Conservation (phyloP, 2,888 invertebrate species). For the Lacanobia wlatinum region DNA sequence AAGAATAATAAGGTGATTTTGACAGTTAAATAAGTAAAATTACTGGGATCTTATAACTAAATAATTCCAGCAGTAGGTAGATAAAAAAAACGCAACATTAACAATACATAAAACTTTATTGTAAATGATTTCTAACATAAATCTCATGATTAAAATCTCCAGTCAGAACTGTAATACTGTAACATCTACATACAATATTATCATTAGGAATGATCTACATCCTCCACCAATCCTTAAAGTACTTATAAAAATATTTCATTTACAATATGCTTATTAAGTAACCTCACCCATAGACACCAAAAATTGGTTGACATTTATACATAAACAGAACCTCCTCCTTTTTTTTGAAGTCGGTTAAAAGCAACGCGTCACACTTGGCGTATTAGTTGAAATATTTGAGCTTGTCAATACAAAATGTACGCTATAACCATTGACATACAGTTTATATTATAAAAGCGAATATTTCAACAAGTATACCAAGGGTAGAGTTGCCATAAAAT, state of each 20-base stretch:
- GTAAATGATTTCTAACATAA: conserved; percentile 57
- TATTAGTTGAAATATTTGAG: conserved; percentile 10
- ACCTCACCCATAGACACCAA: conserved; percentile 44
- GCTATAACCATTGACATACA: neutral
- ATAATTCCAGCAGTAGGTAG: neutral
- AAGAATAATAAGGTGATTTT: too few relatives aligned
- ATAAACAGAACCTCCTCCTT: neutral
- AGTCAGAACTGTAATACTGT: conserved; percentile 58
- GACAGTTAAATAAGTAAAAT: neutral
- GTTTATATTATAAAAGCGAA: neutral
- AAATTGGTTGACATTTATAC: conserved; percentile 19
- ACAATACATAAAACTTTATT: conserved; percentile 71
- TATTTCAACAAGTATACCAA: neutral
- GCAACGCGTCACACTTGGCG: neutral
- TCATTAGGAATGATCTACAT: conserved; percentile 62
- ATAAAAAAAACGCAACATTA: conserved; percentile 36
- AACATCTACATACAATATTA: conserved; percentile 47
- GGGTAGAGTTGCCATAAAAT: neutral
- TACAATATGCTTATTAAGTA: conserved; percentile 23
- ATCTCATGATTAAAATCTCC: conserved; percentile 71
- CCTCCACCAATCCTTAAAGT: conserved; percentile 68
- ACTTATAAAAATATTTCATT: conserved; percentile 52
- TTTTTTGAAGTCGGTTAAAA: neutral
- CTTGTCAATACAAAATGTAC: neutral
- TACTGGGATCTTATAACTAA: neutral